Evolutionary conservation across 1,140 invertebrate species (phyloP).

Genomic region (Cataglyphis hispanica): DNA sequence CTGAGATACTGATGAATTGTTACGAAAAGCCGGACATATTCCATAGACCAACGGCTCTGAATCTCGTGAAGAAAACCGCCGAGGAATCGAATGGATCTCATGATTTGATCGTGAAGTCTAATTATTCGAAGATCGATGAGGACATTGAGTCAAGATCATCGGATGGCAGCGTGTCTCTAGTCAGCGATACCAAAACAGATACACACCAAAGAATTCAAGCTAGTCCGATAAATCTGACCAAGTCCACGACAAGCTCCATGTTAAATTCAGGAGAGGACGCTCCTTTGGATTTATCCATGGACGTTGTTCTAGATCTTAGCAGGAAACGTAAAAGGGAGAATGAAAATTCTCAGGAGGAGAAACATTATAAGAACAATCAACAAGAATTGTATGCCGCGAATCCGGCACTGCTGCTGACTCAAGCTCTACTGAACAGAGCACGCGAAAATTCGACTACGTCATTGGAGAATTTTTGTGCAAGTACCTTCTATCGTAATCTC

Average conservation of each 20-base stretch:
- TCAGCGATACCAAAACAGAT: conserved; percentile 83
- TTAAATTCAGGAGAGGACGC: conserved; percentile 84
- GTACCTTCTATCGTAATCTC: conserved; percentile 84
- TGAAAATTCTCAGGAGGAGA: conserved; percentile 62
- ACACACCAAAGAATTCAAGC: conserved; percentile 83
- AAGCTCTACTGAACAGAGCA: conserved; percentile 88
- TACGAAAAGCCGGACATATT: conserved; percentile 60
- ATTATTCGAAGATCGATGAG: conserved; percentile 74
- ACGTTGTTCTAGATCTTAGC: conserved; percentile 93
- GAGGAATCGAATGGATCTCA: conserved; percentile 36
- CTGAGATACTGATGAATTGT: conserved; percentile 16
- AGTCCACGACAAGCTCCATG: conserved; percentile 17
- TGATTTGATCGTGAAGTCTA: conserved; percentile 57
- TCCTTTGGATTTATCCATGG: conserved; percentile 92
- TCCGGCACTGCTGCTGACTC: conserved; percentile 86
- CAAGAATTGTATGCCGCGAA: conserved; percentile 85
- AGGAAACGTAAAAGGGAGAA: conserved; percentile 86
- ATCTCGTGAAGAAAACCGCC: conserved; percentile 51
- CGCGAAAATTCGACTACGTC: conserved; percentile 82
- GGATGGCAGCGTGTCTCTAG: conserved; percentile 82
- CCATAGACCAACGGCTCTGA: conserved; percentile 58
- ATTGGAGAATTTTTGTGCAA: conserved; percentile 86
- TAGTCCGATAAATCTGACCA: conserved; percentile 82
- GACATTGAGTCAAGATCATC: conserved; percentile 82
- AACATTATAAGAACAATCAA: conserved; percentile 61